These are phyloP conservation scores for Danionella cerebrum DNA, from an alignment of 2,113 vertebrate species.

Conservation along the genomic window DNA sequence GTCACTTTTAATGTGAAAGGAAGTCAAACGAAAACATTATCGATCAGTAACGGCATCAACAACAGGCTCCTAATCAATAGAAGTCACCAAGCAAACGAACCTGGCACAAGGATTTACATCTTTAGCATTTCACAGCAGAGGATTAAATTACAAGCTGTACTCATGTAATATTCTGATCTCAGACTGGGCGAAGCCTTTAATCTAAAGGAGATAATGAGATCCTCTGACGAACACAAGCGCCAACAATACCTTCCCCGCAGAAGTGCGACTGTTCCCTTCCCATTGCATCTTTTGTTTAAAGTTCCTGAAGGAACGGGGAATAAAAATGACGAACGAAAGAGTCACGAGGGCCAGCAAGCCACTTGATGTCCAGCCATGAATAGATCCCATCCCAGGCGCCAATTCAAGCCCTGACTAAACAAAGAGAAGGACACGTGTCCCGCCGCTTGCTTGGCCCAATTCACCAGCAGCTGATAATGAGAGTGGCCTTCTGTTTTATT, in stretches of 20 bases:
- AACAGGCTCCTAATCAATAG: background rate
- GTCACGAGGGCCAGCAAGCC: constrained; percentile 22
- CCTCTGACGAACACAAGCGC: background rate
- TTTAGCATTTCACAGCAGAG: background rate
- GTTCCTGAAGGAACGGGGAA: background rate
- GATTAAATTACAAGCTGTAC: background rate
- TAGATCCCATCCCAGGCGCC: constrained; percentile 3
- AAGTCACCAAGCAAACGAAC: too few species aligned
- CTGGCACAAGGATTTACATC: background rate
- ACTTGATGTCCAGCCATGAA: constrained; percentile 30
- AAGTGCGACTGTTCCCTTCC: constrained; percentile 1
- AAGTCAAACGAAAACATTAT: background rate
- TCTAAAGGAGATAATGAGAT: background rate
- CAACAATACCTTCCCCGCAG: background rate
- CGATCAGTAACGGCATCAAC: background rate
- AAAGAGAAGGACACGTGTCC: constrained; percentile 33
- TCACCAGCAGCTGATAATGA: constrained; percentile 8
- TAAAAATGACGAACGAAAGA: constrained; percentile 24
- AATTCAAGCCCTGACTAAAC: background rate
- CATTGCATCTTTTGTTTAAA: constrained; percentile 15
- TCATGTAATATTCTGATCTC: background rate
- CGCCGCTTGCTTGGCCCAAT: constrained; percentile 1
- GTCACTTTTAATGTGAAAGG: background rate
- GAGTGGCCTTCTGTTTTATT: constrained; percentile 25
- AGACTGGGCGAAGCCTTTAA: background rate